Base-by-base conservation (phyloP, 2,797 vertebrate species). In the Sebastolobus alascanus region DNA sequence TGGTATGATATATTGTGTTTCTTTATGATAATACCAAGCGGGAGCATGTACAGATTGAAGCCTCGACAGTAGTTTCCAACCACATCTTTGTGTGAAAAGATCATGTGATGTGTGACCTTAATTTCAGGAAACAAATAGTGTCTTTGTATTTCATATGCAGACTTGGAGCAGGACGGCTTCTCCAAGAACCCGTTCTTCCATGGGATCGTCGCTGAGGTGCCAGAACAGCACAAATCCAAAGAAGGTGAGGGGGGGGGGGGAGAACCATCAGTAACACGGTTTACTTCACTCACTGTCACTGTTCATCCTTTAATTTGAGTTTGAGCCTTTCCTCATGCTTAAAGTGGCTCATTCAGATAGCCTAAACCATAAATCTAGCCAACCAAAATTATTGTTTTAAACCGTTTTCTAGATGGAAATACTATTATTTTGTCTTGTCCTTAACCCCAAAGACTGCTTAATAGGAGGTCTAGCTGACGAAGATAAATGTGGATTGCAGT, bases 91-190 rank as follows among this genome's bases (percentile, higher is more conserved):
- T 61, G 59, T 25, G 22, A 37, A 22, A 54, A 12, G 4, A 63
- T 9, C 5, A 20, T 20, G 20, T 1, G 12, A n/a, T 11, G 3
- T 54, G 40, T 60, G 31, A 68, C 9, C 22, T 31, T 18, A 3
- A 38, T 52, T 38, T 52, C 8, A 37, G 7, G 61, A 25, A 22
- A 37, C 6, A n/a, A 50, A 50, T 50, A n/a, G 4, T 43, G 8
- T 50, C 2, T 66, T 18, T 73, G 31, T 68, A 3, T 75, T 56
- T 38, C 14, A 6, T 22, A 2, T 6, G 7, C 92, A 97, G 97
- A 91, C n/a, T 90, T 97, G 83, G 95, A 96, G 80, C 94, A 95
- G 75, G 96, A 97, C n/a, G 96, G 96, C 20, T 97, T 97, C 80
- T 95, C 95, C 73, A 94, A 96, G 80, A 96, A 96, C 67, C 95